These are phyloP conservation scores for Delia radicum DNA, from an alignment of 1,140 invertebrate species.

Conservation along the genomic window DNA sequence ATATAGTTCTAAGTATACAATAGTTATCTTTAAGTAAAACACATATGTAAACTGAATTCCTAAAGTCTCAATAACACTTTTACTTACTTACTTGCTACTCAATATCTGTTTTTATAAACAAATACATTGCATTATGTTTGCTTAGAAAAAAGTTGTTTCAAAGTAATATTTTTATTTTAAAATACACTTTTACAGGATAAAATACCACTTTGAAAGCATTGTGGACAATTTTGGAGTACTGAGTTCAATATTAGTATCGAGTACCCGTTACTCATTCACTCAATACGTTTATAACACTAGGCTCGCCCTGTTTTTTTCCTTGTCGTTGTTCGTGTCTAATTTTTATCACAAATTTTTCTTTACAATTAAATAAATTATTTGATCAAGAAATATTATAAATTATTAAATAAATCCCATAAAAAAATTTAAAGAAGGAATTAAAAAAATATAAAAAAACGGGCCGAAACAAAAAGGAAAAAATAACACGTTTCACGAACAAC, in stretches of 20 bases:
- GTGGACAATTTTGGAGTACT: no score
- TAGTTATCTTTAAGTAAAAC: neutral
- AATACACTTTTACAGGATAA: no score
- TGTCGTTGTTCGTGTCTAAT: slow-evolving; percentile 3
- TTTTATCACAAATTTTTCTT: neutral
- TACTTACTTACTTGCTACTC: no score
- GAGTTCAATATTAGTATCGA: no score
- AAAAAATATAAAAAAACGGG: neutral
- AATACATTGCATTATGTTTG: no score
- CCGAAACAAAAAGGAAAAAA: slow-evolving; percentile 4
- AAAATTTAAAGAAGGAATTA: neutral
- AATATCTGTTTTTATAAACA: no score
- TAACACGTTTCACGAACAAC: slow-evolving; percentile 16
- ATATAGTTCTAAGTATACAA: neutral
- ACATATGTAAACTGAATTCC: neutral
- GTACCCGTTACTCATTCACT: no score
- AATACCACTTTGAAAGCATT: no score
- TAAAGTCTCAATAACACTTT: neutral
- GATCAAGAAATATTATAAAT: neutral
- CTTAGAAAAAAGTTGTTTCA: no score
- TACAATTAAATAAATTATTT: neutral
- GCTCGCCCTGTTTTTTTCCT: slow-evolving; percentile 13
- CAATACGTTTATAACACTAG: no score
- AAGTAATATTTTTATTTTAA: no score
- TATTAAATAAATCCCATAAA: neutral